Percentiles rank a stretch among this genome's conserved stretches.
Evolutionary conservation across 1,140 invertebrate species (phyloP).

Genomic region (Apocrypta bakeri): DNA sequence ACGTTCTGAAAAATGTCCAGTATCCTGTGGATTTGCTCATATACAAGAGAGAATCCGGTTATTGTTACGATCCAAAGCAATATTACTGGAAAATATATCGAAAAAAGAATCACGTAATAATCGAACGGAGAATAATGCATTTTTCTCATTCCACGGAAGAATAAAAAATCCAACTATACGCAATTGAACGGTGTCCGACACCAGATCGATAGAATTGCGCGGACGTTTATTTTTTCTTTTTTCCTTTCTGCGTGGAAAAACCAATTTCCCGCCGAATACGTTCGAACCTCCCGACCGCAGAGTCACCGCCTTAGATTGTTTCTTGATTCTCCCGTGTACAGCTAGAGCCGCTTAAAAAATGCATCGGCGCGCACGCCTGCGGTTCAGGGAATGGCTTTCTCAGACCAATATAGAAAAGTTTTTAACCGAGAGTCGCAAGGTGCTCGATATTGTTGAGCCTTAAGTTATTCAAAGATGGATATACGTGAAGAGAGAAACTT

Average conservation of each 20-base stretch:
- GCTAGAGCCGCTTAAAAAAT: not conserved
- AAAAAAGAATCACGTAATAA: not conserved
- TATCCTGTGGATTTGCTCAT: too few species aligned
- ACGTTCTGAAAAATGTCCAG: too few species aligned
- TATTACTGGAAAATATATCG: too few species aligned
- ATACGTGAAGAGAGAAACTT: not conserved
- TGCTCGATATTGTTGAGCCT: slow-evolving; percentile 26
- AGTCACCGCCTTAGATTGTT: slow-evolving; percentile 16
- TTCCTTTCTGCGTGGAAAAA: slow-evolving; percentile 6
- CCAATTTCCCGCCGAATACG: slow-evolving; percentile 39
- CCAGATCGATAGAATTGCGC: not conserved
- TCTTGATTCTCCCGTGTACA: not conserved
- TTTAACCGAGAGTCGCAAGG: not conserved
- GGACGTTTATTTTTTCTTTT: not conserved
- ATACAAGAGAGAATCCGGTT: too few species aligned
- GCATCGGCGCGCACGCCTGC: not conserved
- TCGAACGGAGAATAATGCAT: not conserved
- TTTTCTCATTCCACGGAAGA: not conserved
- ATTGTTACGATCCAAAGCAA: too few species aligned
- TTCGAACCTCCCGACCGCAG: slow-evolving; percentile 25
- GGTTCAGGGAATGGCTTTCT: not conserved
- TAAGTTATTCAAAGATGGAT: not conserved
- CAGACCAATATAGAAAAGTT: not conserved
- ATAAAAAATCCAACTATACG: not conserved
- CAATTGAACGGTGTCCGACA: not conserved